Conservation (phyloP, 2,888 invertebrate genomes). For the Girardia tigrina region DNA sequence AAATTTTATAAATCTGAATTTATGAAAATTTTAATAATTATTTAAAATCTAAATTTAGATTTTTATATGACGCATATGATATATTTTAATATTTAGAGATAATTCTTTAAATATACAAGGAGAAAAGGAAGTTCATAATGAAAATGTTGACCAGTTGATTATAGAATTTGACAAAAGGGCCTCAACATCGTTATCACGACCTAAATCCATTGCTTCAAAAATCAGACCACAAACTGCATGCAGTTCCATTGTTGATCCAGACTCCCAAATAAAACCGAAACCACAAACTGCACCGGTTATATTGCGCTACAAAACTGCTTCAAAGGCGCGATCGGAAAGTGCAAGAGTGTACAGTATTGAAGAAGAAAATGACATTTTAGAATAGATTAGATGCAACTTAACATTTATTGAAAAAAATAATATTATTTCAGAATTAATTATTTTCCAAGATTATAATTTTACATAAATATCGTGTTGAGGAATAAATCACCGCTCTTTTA, state of each 20-base stretch:
- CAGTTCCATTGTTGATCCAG: not conserved
- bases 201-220: not conserved
- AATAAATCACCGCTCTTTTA: no score
- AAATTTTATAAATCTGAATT: no score
- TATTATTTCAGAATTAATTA: no score
- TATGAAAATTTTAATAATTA: no score
- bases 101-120: no score
- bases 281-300: not conserved
- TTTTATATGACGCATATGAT: no score
- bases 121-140: not conserved
- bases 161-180: not conserved
- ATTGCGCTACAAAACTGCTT: not conserved
- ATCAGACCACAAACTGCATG: not conserved
- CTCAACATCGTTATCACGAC: not conserved
- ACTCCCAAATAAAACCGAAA: not conserved
- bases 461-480: no score
- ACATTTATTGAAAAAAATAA: no score
- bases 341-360: not conserved
- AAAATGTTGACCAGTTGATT: not conserved
- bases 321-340: not conserved
- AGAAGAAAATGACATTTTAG: not conserved
- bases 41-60: no score
- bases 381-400: constrained; percentile 15
- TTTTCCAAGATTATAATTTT: no score
- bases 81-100: no score